Evolutionary conservation across 2,113 vertebrate genomes (phyloP), one percentile per base, ranked within the genome.

Genomic region (Hassar affinis): DNA sequence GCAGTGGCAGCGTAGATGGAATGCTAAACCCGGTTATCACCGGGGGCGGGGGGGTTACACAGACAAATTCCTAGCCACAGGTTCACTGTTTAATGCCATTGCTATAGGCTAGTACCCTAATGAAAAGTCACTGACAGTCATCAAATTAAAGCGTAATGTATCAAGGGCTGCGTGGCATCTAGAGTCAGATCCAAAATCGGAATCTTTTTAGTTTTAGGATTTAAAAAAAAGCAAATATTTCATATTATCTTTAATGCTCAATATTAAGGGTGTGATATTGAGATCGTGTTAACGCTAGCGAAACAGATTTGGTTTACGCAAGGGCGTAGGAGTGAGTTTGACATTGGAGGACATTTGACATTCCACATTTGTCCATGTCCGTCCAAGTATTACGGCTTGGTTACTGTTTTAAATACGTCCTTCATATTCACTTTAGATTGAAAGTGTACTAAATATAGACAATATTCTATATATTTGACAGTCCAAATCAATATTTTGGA

Each of bases 1-100:
- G 47, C 51, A 68, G 57, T 76, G 59, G 83, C 38, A 30, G 69
- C 11, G 22, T 45, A 56, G 27, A 71, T 77, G 20, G 71, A 83
- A 47, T 85, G 78, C 66, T 42, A 76, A 68, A 54, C 64, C 42
- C 18, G 49, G 30, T 30, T 35, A 45, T 59, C 22, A 72, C 59
- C 25, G n/a, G 54, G 10, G 54, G 56, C 33, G n/a, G 54, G 10
- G 54, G 54, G 20, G 38, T 30, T 51, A 47, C 42, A 42, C 30
- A 27, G 69, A 81, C 66, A 9, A 18, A 35, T 62, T 61, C 18
- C 56, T 64, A 42, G 30, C 52, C 72, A 25, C 33, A n/a, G 18
- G 25, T 81, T 72, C 49, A 56, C 25, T 35, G 25, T 56, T 71
- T n/a, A 54, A 54, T 30, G 35, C 14, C 80, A 17, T 71, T 71